These are phyloP conservation scores for Poecilia gillii DNA, from an alignment of 2,797 vertebrate genomes.

Conservation along the genomic window DNA sequence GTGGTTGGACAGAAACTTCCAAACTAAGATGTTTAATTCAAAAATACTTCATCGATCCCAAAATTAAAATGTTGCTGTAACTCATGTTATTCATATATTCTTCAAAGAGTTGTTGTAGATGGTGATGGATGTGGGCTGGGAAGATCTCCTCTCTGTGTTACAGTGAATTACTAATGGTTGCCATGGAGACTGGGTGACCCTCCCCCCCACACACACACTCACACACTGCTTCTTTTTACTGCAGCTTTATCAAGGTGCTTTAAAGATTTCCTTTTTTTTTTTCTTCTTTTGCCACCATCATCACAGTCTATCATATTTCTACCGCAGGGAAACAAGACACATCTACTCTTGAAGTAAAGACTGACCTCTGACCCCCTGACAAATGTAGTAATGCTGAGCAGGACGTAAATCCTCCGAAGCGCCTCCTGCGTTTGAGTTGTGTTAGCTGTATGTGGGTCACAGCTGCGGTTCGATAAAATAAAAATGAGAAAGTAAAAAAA, in stretches of 20 bases:
- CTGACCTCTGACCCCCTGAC: neutral
- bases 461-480: neutral
- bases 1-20: neutral
- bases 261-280: neutral
- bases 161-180: neutral
- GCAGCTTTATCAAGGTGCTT: neutral
- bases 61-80: too few species aligned
- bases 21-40: neutral
- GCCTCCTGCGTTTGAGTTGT: neutral
- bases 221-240: neutral
- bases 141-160: too few species aligned
- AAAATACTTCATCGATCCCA: too few species aligned
- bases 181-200: neutral
- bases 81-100: too few species aligned
- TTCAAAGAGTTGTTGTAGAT: too few species aligned
- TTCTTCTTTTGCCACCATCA: neutral
- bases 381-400: neutral
- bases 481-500: neutral
- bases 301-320: neutral
- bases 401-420: neutral
- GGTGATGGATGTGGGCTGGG: too few species aligned
- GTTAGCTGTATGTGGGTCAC: constrained; percentile 26
- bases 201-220: too few species aligned
- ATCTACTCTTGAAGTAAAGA: neutral
- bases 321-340: neutral